Conservation (phyloP, 2,888 invertebrate genomes). For the Tanypteryx hageni region DNA sequence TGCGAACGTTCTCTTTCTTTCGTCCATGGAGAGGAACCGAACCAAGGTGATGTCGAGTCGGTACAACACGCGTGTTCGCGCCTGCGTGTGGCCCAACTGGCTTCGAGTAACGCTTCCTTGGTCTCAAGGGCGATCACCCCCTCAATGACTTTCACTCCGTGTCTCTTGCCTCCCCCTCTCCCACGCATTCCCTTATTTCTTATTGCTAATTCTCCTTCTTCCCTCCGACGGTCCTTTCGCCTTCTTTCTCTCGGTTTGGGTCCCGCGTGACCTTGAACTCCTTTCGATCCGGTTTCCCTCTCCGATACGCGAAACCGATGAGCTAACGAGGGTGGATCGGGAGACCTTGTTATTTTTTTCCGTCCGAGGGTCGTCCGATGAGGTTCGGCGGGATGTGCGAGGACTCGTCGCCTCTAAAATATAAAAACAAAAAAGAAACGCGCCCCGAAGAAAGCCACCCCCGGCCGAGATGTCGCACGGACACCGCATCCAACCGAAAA, state of each 20-base stretch:
- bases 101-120: no score
- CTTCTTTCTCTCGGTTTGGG: slow-evolving; percentile 7
- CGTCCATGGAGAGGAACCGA: no score
- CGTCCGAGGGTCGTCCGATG: background rate
- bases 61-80: no score
- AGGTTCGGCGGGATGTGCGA: background rate
- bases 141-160: no score
- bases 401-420: background rate
- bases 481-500: no score
- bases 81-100: no score
- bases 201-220: background rate
- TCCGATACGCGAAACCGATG: slow-evolving; percentile 21
- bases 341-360: background rate
- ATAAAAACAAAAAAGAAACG: background rate
- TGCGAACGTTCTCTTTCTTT: no score
- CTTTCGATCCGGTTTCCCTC: slow-evolving; percentile 51
- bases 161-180: no score
- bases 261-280: slow-evolving; percentile 48
- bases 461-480: no score
- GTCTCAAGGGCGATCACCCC: no score
- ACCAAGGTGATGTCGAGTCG: no score
- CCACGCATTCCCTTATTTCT: background rate
- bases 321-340: background rate
- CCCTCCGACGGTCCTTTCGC: background rate
- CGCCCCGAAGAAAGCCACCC: background rate